These are phyloP conservation scores for Lota lota DNA, from an alignment of 2,113 vertebrate genomes.

Conservation along the genomic window DNA sequence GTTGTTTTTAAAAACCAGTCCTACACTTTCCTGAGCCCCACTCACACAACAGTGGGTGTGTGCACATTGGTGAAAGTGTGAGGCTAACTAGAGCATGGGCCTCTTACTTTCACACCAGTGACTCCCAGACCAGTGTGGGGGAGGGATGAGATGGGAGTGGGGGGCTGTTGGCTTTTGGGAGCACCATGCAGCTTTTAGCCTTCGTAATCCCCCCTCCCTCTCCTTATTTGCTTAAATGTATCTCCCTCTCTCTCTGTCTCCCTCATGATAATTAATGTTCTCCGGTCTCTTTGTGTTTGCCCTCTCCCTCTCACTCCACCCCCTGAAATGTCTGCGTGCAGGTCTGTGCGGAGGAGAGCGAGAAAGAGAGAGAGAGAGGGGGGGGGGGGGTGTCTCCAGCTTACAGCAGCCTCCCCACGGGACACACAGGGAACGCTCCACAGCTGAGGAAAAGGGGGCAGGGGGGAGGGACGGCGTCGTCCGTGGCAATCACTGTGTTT, in stretches of 20 bases:
- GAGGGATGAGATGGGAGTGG: conserved; percentile 17
- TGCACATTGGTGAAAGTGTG: conserved; percentile 12
- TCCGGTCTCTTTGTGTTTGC: neutral
- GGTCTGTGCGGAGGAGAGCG: too few relatives aligned
- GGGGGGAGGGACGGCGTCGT: neutral
- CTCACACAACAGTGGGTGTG: neutral
- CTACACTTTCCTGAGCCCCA: too few relatives aligned
- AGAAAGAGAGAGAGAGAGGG: neutral
- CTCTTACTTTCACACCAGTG: conserved; percentile 65
- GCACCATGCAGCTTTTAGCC: neutral
- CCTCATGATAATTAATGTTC: neutral
- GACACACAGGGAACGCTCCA: neutral
- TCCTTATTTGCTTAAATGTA: neutral
- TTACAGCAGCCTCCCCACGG: neutral
- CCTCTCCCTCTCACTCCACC: too few relatives aligned
- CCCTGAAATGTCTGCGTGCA: too few relatives aligned
- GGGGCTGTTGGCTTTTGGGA: neutral
- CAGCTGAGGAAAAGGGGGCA: neutral
- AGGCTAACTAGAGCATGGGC: conserved; percentile 63
- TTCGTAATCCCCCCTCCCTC: neutral
- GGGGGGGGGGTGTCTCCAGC: neutral
- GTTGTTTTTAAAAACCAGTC: too few relatives aligned
- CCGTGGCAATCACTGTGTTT: neutral
- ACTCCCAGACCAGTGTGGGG: conserved; percentile 33
- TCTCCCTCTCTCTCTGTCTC: conserved; percentile 18